Evolutionary conservation across 2,888 invertebrate genomes (phyloP), one percentile per base, ranked within the genome.

Genomic region (Coelogynopora nodosa): DNA sequence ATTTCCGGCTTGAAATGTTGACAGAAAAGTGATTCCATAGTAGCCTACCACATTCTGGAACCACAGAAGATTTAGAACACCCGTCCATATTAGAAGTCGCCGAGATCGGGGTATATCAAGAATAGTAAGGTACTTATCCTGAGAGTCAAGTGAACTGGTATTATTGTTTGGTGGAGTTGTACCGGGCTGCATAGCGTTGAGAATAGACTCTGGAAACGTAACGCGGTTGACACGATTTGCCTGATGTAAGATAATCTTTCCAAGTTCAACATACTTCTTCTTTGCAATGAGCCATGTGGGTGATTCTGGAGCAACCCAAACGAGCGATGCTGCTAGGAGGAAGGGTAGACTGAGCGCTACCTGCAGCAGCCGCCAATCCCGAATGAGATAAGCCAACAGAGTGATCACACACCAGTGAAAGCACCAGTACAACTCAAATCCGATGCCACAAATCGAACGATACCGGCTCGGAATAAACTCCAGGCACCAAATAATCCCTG

Each of bases 401-500:
- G 31, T 30, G 5, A 82, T 31, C 2, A 82, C 5, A 13, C 30
- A 31, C 82, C 82, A 82, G 31, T 30, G 31, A 5, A 82, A 5
- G 2, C 2, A 2, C 82, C 82, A 82, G 23, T 31, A 82, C 1
- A 82, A 18, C 18, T 30, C 30, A n/a, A 82, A 82, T 31, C 30
- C 30, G 2, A 82, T 82, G 2, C 82, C 31, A 5, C 26, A 30
- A 30, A 31, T 30, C 2, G 82, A 30, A 5, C 82, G 82, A 82
- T 82, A 28, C 2, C 27, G 30, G n/a, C 30, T 31, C 5, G 82
- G 82, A 2, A 82, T 31, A 28, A 82, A 82, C 27, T 82, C 82
- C 1, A 82, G n/a, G 27, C 30, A 30, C 82, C 82, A 82, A 13
- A 82, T 30, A 31, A 82, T 82, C 27, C 82, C 82, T 1, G 82